phyloP scores from a whole-genome alignment of 2,113 vertebrate species.

The Danionella cerebrum region DNA sequence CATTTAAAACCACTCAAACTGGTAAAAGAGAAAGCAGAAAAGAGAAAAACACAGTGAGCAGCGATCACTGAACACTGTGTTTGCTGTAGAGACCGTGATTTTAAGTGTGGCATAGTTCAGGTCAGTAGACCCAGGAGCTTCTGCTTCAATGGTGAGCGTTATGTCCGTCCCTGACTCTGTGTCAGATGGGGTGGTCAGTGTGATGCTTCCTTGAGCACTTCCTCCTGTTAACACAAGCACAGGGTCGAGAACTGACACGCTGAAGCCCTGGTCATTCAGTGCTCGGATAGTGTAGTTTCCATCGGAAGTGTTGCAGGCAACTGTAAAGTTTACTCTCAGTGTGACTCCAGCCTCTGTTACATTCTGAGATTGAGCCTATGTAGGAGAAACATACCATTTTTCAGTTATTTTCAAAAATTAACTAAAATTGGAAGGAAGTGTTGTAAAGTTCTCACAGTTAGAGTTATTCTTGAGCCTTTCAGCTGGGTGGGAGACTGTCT shows the following conservation, averaged over 20 bases:
- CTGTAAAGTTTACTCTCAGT: slow-evolving; percentile 44
- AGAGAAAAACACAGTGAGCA: neutral
- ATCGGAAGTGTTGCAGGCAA: slow-evolving; percentile 5
- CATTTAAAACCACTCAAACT: neutral
- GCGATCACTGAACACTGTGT: neutral
- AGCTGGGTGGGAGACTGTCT: slow-evolving; percentile 35
- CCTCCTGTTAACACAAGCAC: slow-evolving; percentile 32
- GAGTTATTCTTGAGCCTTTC: neutral
- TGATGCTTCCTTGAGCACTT: slow-evolving; percentile 40
- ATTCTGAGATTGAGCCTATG: slow-evolving; percentile 36
- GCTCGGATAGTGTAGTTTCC: slow-evolving; percentile 47
- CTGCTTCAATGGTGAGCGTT: slow-evolving; percentile 52
- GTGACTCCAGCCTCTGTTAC: slow-evolving; percentile 39
- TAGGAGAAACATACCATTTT: neutral
- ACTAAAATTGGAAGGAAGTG: too few relatives aligned
- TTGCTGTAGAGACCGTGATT: slow-evolving; percentile 32
- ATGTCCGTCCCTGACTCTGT: slow-evolving; percentile 51
- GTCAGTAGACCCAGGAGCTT: slow-evolving; percentile 32
- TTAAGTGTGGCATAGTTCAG: slow-evolving; percentile 51
- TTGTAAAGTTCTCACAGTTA: neutral
- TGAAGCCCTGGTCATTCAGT: slow-evolving; percentile 39
- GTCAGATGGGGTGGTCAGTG: slow-evolving; percentile 35
- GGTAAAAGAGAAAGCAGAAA: neutral
- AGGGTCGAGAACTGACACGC: slow-evolving; percentile 22
- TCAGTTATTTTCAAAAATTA: too few relatives aligned